Evolutionary conservation across 2,113 vertebrate species (phyloP).

Genomic region (Monarcha castaneiventris): DNA sequence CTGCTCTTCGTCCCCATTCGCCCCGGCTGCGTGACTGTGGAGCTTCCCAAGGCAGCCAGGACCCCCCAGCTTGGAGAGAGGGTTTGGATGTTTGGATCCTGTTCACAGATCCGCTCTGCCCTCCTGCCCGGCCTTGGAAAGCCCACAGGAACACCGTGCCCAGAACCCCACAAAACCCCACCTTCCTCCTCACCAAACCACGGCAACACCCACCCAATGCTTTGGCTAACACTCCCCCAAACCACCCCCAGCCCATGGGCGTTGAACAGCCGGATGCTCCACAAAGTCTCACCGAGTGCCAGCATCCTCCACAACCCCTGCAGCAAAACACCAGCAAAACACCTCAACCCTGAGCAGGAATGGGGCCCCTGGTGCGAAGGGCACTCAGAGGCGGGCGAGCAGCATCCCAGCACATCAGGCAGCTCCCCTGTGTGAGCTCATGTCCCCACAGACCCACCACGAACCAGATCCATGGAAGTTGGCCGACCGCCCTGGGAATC

Average conservation of each 20-base stretch:
- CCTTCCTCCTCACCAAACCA: neutral
- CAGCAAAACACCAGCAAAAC: neutral
- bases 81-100: neutral
- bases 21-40: accelerated
- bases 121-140: neutral
- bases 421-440: accelerated
- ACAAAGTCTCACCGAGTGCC: accelerated
- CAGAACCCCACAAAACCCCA: neutral
- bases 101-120: accelerated
- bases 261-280: accelerated
- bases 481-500: accelerated
- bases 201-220: accelerated
- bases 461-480: accelerated
- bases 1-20: accelerated
- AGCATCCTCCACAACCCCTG: neutral
- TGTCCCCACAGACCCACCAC: accelerated
- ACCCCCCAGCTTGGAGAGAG: accelerated
- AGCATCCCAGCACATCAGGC: neutral
- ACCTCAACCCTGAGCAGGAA: neutral
- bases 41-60: neutral
- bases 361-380: accelerated
- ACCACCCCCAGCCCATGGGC: accelerated
- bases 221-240: accelerated
- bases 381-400: neutral
- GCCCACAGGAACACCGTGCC: accelerated